Base-by-base conservation (phyloP, 2,888 invertebrate species). In the Chrysolina haemoptera region DNA sequence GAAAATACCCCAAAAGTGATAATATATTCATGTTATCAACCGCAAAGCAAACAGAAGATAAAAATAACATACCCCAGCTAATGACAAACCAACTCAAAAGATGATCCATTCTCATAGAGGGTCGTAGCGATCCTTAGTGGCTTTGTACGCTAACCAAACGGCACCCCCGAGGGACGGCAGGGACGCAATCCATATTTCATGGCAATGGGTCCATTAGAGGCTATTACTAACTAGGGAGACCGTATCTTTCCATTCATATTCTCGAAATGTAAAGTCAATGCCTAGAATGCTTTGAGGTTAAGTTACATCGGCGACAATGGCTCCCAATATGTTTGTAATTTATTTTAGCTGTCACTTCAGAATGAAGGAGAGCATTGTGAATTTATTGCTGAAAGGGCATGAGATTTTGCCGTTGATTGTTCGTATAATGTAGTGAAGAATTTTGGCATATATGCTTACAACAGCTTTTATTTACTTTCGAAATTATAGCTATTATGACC, bases 201-300 rank as follows among this genome's bases (percentile, higher is more conserved):
- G 84, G 85, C 85, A 85, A 86, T 85, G 82, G 86, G 84, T 84
- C 86, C 85, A 86, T 86, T 86, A 86, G 83, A 83, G 83, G 83
- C 86, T 85, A 86, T 85, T 85, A 85, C 84, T 80, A 82, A 83
- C 82, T 78, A 79, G 84, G 83, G 84, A 82, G 83, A 84, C 80
- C 79, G 80, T 74, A 74, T 79, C 78, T 81, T 76, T 73, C 81
- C 83, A 83, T 83, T 82, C 82, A 83, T 76, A 76, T 73, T 79
- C 73, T 76, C 69, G 70, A 75, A 65, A 67, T 59, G 79, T 77
- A 82, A 83, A 83, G 83, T 82, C 84, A 83, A 83, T 79, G 83
- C 81, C 81, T 80, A 81, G 76, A 81, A 81, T 73, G 84, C 82
- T 85, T 84, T 84, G 85, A 85, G 85, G 85, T 85, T 85, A 82